Conservation (phyloP, 2,888 invertebrate species). For the Eristalis intricaria region DNA sequence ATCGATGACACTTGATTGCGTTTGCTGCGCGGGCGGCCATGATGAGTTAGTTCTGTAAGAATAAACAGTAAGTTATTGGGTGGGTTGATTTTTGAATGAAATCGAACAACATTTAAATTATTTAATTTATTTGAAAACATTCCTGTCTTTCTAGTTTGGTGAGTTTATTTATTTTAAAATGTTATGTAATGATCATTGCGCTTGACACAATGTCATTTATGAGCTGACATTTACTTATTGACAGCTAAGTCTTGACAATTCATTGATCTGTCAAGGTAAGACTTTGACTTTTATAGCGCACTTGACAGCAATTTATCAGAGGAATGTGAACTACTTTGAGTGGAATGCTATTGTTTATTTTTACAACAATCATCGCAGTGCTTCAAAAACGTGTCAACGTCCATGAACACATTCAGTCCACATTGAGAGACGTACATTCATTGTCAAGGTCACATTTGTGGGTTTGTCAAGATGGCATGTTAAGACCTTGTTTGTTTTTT, state of each 20-base stretch:
- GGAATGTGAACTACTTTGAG: background rate
- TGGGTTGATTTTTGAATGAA: no score
- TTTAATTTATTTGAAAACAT: background rate
- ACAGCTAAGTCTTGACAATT: background rate
- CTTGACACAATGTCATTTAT: background rate
- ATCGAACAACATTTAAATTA: no score
- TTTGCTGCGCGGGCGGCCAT: background rate
- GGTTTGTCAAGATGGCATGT: background rate
- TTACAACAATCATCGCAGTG: background rate
- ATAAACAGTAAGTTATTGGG: background rate
- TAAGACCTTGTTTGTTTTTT: background rate
- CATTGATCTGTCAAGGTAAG: background rate
- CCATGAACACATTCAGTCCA: background rate
- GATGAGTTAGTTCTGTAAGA: background rate
- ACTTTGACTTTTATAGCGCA: background rate
- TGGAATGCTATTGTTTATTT: background rate
- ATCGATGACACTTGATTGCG: background rate
- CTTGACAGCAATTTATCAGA: background rate
- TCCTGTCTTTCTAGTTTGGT: background rate
- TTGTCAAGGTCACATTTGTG: background rate
- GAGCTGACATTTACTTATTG: background rate
- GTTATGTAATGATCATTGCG: background rate
- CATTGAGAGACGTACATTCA: background rate
- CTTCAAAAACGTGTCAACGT: background rate
- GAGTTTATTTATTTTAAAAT: background rate